These are phyloP conservation scores for Cataglyphis hispanica DNA, from an alignment of 1,140 invertebrate species.

Conservation along the genomic window DNA sequence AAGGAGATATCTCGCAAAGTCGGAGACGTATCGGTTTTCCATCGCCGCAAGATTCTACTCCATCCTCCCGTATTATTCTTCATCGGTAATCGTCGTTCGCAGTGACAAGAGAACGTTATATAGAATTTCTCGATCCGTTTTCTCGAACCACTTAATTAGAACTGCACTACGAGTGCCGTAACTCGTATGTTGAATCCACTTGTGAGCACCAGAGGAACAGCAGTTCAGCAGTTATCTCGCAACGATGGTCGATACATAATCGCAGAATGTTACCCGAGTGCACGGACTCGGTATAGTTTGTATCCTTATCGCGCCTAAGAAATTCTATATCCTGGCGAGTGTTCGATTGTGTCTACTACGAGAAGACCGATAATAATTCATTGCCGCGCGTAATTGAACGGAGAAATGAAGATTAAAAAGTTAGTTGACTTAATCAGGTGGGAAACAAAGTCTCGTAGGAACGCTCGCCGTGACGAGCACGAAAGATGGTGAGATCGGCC, in stretches of 20 bases:
- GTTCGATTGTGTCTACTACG: conserved; percentile 28
- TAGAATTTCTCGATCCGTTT: conserved; percentile 49
- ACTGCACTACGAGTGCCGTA: conserved; percentile 14
- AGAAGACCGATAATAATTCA: conserved; percentile 83
- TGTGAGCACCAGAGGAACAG: conserved; percentile 30
- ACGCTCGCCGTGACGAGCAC: conserved; percentile 27
- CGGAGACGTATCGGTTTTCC: conserved; percentile 45
- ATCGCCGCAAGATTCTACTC: conserved; percentile 18
- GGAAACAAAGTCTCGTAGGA: conserved; percentile 76
- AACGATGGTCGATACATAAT: conserved; percentile 63
- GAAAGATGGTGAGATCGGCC: conserved; percentile 16
- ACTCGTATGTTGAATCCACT: conserved; percentile 33
- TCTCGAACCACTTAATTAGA: conserved; percentile 49
- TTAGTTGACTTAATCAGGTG: conserved; percentile 76
- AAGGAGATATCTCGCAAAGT: background rate
- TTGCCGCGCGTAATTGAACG: conserved; percentile 81
- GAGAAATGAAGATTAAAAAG: conserved; percentile 81
- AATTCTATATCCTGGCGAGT: background rate
- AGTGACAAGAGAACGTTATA: conserved; percentile 32
- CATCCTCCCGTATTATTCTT: conserved; percentile 33
- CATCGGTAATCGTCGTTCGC: conserved; percentile 19
- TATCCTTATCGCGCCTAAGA: conserved; percentile 40
- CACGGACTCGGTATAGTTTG: background rate
- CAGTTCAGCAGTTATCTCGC: conserved; percentile 49
- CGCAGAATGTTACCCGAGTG: conserved; percentile 27